Percentiles rank a stretch among this genome's conserved stretches.
Conservation (phyloP, 2,888 invertebrate genomes). For the Phytoseiulus persimilis region DNA sequence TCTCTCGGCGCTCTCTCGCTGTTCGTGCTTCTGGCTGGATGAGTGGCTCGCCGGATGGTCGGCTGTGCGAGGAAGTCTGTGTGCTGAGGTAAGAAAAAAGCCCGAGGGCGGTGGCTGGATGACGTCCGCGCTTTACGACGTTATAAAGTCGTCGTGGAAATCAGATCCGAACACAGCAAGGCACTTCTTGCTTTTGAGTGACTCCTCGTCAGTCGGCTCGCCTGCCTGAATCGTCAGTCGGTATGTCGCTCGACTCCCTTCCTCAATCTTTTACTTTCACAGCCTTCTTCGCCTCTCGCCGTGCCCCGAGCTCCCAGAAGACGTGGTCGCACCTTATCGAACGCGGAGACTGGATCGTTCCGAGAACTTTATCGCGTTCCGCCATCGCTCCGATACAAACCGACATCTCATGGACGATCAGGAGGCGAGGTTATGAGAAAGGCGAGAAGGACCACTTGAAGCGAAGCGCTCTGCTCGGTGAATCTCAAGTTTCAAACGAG, state of each 20-base stretch:
- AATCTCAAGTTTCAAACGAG: no score
- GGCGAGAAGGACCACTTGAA: no score
- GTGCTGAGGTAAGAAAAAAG: conserved; percentile 5
- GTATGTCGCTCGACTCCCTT: not conserved
- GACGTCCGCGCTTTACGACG: conserved; percentile 5
- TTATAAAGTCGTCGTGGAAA: conserved; percentile 5
- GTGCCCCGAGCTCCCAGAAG: not conserved
- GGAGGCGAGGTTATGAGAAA: not conserved
- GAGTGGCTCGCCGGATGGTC: not conserved
- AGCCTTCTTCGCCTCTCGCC: not conserved
- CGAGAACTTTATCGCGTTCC: not conserved
- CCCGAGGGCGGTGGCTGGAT: conserved; percentile 5
- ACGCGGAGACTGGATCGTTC: not conserved
- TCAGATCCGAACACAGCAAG: conserved; percentile 5
- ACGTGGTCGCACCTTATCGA: not conserved
- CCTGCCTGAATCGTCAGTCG: conserved; percentile 5
- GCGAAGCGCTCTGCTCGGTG: no score
- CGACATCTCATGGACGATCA: not conserved
- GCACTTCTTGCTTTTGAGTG: not conserved
- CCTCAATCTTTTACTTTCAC: not conserved
- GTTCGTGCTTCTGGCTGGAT: not conserved
- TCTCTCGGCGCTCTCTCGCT: not conserved
- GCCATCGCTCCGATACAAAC: not conserved
- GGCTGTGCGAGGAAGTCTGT: not conserved
- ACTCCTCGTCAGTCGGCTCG: not conserved